phyloP scores from a whole-genome alignment of 2,113 vertebrate species.

The Myotis brandtii region DNA sequence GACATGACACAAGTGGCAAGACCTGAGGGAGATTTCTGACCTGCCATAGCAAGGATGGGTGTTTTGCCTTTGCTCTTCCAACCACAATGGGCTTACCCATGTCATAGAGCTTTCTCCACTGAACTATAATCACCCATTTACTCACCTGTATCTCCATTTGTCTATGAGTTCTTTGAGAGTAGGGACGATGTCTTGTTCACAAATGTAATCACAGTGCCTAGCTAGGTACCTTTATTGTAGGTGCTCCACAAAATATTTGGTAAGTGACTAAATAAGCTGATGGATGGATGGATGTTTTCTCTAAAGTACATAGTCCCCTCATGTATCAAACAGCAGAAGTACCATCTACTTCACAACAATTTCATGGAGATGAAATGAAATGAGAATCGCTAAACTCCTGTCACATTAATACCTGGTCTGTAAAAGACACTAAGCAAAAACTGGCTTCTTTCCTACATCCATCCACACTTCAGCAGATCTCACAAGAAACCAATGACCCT shows the following conservation, averaged over 20 bases:
- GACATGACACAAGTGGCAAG: not conserved
- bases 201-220: not conserved
- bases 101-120: not conserved
- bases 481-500: not conserved
- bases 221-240: not conserved
- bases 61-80: not conserved
- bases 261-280: not conserved
- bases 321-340: not conserved
- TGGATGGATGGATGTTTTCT: not conserved
- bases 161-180: not conserved
- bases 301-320: not conserved
- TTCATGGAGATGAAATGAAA: conserved; percentile 32
- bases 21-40: not conserved
- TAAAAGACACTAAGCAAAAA: not conserved
- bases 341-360: not conserved
- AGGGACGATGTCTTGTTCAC: not conserved
- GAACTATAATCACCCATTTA: not conserved
- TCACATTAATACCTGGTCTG: not conserved
- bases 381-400: not conserved
- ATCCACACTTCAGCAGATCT: not conserved
- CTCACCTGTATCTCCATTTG: not conserved
- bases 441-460: not conserved
- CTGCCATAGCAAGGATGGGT: not conserved
- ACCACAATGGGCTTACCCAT: accelerated
- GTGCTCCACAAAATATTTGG: not conserved